A percentile compares a stretch with the other conserved stretches of the same genome.
Conservation (phyloP, 2,888 invertebrate genomes). For the Omphaloscelis lunosa region DNA sequence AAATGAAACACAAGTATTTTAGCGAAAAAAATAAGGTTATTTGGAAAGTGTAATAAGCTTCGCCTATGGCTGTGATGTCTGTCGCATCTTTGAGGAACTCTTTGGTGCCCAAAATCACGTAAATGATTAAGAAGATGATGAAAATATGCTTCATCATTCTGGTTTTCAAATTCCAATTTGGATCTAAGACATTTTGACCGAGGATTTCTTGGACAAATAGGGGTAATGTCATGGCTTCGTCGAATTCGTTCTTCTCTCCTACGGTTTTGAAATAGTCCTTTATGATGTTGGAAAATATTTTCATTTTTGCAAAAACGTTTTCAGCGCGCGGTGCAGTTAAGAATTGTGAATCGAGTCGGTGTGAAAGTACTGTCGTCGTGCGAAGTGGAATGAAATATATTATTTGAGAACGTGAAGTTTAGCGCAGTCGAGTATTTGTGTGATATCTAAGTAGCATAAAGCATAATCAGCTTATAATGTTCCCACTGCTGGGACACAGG, state of each 20-base stretch:
- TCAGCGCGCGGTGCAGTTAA: slow-evolving; percentile 40
- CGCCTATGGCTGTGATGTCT: slow-evolving; percentile 72
- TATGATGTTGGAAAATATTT: slow-evolving; percentile 64
- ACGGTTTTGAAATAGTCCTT: slow-evolving; percentile 74
- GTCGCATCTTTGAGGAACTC: slow-evolving; percentile 69
- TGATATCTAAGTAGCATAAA: slow-evolving; percentile 16
- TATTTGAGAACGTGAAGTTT: slow-evolving; percentile 37
- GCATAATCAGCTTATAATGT: too few species aligned
- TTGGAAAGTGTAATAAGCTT: slow-evolving; percentile 78
- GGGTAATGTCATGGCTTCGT: slow-evolving; percentile 70
- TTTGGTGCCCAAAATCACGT: slow-evolving; percentile 78
- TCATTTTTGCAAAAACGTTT: slow-evolving; percentile 69
- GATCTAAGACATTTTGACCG: slow-evolving; percentile 80
- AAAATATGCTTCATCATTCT: slow-evolving; percentile 70
- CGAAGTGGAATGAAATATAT: slow-evolving; percentile 40
- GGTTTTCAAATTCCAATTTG: slow-evolving; percentile 78
- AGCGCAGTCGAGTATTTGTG: slow-evolving; percentile 6
- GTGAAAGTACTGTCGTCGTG: slow-evolving; percentile 57
- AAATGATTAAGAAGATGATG: slow-evolving; percentile 69
- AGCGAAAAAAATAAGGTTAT: slow-evolving; percentile 70
- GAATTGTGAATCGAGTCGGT: slow-evolving; percentile 32
- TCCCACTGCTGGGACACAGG: too few species aligned
- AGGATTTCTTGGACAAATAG: slow-evolving; percentile 75
- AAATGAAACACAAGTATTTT: slow-evolving; percentile 74
- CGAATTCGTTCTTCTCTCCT: slow-evolving; percentile 74